phyloP scores from a whole-genome alignment of 1,140 invertebrate genomes.

The Bacillus rossius region DNA sequence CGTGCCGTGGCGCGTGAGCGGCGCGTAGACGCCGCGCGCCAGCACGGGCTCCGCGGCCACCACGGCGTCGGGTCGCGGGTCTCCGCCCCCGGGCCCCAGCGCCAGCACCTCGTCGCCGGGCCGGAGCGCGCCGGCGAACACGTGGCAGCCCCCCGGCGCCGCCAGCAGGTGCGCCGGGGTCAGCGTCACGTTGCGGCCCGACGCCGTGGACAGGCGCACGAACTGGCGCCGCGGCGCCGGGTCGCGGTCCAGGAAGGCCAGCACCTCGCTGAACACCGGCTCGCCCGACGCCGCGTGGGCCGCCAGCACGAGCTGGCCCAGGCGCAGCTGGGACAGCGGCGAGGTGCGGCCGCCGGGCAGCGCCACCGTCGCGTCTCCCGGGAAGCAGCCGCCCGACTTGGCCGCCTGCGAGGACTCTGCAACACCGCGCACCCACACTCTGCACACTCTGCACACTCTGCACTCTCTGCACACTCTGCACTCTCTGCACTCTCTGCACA shows the following conservation, averaged over 20 bases:
- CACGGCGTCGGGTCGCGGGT: slow-evolving; percentile 54
- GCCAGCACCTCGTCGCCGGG: slow-evolving; percentile 47
- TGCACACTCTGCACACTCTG: too few relatives aligned
- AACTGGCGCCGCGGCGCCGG: slow-evolving; percentile 60
- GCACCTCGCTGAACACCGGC: slow-evolving; percentile 76
- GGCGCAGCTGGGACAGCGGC: slow-evolving; percentile 54
- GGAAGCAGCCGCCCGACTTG: slow-evolving; percentile 78
- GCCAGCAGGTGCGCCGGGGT: slow-evolving; percentile 81
- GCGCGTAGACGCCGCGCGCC: slow-evolving; percentile 77
- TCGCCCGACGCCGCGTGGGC: slow-evolving; percentile 54
- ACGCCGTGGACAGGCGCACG: slow-evolving; percentile 61
- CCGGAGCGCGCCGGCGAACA: slow-evolving; percentile 54
- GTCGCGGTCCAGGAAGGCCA: slow-evolving; percentile 83
- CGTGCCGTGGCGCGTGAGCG: slow-evolving; percentile 81
- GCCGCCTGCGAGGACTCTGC: slow-evolving; percentile 85
- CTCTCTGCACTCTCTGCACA: too few relatives aligned
- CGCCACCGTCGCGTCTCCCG: slow-evolving; percentile 53
- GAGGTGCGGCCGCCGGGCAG: slow-evolving; percentile 47
- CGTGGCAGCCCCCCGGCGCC: slow-evolving; percentile 35
- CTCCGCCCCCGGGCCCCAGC: slow-evolving; percentile 42
- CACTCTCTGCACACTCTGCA: too few relatives aligned
- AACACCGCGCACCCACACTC: too few relatives aligned
- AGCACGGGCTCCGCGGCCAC: slow-evolving; percentile 49
- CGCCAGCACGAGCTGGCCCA: slow-evolving; percentile 81
- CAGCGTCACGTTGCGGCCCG: slow-evolving; percentile 63